Evolutionary conservation across 1,140 invertebrate genomes (phyloP), one percentile per base, ranked within the genome.

Genomic region (Apis dorsata): DNA sequence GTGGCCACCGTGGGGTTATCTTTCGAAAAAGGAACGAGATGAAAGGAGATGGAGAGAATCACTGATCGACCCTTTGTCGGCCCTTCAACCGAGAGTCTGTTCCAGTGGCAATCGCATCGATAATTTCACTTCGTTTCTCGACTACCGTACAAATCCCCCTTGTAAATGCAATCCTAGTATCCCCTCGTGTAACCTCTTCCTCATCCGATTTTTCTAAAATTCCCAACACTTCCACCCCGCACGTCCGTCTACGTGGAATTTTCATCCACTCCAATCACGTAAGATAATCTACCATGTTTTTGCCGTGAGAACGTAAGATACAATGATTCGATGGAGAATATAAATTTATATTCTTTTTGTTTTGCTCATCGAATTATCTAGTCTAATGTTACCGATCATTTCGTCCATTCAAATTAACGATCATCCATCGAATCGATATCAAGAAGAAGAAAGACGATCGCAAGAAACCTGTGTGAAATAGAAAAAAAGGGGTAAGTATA

Each of bases 41-140:
- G 65, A 68, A 69, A 63, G 34, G 69, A 80, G 84, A 82, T 63
- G 78, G 63, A 84, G 75, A 71, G 83, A 77, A 86, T 82, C 85
- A 70, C 72, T 88, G 89, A 90, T 90, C 88, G 87, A 90, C 77
- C 84, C 86, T 90, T 90, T 90, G 89, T 90, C 82, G 88, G 81
- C 69, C 72, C 71, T 74, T 84, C 71, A 70, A 60, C 81, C 71
- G 70, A 81, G 86, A 88, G 34, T 44, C 34, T 84, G 85, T 79
- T 91, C 86, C 90, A 86, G 90, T 91, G 85, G 90, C 89, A 89
- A 91, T 91, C 85, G 89, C 84, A 86, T 90, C 89, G 90, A 90
- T 91, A 86, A 89, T 91, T 84, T 84, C 87, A 81, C 88, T 82
- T 89, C 88, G 88, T 89, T 88, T 88, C 85, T 88, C 85, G 85